These are phyloP conservation scores for Potorous gilbertii DNA, from an alignment of 2,797 vertebrate species.

Conservation along the genomic window DNA sequence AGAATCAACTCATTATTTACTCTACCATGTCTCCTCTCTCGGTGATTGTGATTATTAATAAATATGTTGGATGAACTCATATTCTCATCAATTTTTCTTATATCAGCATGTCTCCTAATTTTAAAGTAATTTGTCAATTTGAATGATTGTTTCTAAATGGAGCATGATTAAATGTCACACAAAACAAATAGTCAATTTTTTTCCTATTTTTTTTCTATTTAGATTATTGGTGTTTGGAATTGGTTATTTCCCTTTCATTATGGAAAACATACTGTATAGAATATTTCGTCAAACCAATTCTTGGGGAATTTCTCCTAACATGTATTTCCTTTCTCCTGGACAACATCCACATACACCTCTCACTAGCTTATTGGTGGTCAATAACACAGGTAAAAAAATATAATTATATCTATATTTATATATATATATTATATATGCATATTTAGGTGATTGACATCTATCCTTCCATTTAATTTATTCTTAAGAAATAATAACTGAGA, in stretches of 20 bases:
- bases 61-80: background rate
- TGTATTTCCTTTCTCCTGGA: conserved; percentile 85
- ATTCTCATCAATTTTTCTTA: background rate
- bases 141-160: background rate
- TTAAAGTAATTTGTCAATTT: background rate
- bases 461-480: background rate
- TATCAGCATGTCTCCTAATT: background rate
- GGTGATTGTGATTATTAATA: background rate
- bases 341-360: conserved; percentile 79
- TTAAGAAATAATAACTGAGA: background rate
- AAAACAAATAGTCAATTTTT: background rate
- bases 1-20: background rate
- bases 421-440: background rate
- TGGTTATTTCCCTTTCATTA: conserved; percentile 87
- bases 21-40: background rate
- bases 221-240: conserved; percentile 87
- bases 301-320: conserved; percentile 86
- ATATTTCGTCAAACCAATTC: conserved; percentile 79
- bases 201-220: conserved; percentile 37
- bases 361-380: conserved; percentile 89
- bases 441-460: background rate
- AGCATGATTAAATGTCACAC: background rate
- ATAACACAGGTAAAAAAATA: conserved; percentile 87
- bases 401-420: too few species aligned
- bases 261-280: conserved; percentile 73